Conservation (phyloP, 2,888 invertebrate genomes). For the Cheilosia impressa region DNA sequence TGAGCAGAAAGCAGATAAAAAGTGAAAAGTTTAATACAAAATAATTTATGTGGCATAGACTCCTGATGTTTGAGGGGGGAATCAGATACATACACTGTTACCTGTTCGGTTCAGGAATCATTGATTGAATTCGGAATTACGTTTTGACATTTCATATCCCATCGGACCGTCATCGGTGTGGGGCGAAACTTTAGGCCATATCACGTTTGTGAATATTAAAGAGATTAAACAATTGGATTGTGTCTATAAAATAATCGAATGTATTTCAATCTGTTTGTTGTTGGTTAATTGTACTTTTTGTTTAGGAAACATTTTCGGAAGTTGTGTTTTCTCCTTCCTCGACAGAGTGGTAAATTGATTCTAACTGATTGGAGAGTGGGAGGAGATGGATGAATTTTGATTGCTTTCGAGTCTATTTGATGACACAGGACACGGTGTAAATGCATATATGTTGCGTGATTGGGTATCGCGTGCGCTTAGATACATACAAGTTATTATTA, state of each 20-base stretch:
- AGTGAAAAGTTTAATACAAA: constrained; percentile 59
- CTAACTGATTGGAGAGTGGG: neutral
- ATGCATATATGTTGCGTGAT: constrained; percentile 61
- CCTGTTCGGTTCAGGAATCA: constrained; percentile 15
- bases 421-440: constrained; percentile 17
- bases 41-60: constrained; percentile 60
- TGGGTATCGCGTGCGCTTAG: constrained; percentile 54
- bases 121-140: constrained; percentile 65
- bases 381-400: neutral
- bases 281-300: neutral
- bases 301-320: neutral
- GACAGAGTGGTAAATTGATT: neutral
- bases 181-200: constrained; percentile 4
- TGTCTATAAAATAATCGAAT: constrained; percentile 73
- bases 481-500: constrained; percentile 26
- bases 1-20: constrained; percentile 11
- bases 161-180: neutral
- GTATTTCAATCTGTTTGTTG: constrained; percentile 66
- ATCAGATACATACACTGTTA: constrained; percentile 11
- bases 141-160: constrained; percentile 63
- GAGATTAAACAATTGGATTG: constrained; percentile 72
- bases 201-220: constrained; percentile 68
- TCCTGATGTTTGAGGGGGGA: neutral
- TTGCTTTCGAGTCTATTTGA: constrained; percentile 9
- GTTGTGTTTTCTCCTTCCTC: neutral